A percentile compares a stretch with the other conserved stretches of the same genome.
phyloP scores from a whole-genome alignment of 2,113 vertebrate genomes.

The Choloepus hoffmanni region DNA sequence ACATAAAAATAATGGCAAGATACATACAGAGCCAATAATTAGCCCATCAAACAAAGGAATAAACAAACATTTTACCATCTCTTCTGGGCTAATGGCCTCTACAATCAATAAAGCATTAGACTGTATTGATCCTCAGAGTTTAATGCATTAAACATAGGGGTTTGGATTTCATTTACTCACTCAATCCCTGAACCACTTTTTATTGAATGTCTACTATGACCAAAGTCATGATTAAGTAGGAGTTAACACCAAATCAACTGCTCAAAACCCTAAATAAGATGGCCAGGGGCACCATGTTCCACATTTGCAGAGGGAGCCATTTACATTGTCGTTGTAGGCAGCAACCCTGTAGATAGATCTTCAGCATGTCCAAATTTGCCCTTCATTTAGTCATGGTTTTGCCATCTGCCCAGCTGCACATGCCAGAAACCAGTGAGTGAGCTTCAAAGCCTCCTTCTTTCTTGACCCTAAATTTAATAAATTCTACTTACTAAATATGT shows the following conservation, averaged over 20 bases:
- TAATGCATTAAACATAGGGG: not conserved
- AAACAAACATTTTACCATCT: constrained; percentile 28
- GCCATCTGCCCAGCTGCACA: constrained; percentile 27
- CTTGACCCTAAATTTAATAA: constrained; percentile 29
- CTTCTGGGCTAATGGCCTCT: not conserved
- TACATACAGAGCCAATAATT: not conserved
- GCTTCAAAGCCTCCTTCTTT: not conserved
- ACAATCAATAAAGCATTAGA: constrained; percentile 29
- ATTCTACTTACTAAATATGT: constrained; percentile 21
- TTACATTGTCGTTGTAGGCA: not conserved
- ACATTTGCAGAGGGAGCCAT: not conserved
- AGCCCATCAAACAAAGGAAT: constrained; percentile 16
- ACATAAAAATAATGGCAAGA: constrained; percentile 38
- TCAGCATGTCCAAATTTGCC: not conserved
- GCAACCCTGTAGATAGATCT: not conserved
- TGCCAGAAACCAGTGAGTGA: not conserved
- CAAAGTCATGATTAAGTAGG: constrained; percentile 16
- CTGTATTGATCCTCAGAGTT: not conserved
- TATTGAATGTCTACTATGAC: not conserved
- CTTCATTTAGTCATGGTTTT: not conserved
- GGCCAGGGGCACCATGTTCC: not conserved
- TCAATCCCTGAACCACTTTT: constrained; percentile 29
- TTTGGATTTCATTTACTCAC: constrained; percentile 19
- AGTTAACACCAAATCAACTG: not conserved
- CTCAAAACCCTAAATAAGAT: not conserved